Base-by-base conservation (phyloP, 2,888 invertebrate genomes). In the Drosophila neutralis region DNA sequence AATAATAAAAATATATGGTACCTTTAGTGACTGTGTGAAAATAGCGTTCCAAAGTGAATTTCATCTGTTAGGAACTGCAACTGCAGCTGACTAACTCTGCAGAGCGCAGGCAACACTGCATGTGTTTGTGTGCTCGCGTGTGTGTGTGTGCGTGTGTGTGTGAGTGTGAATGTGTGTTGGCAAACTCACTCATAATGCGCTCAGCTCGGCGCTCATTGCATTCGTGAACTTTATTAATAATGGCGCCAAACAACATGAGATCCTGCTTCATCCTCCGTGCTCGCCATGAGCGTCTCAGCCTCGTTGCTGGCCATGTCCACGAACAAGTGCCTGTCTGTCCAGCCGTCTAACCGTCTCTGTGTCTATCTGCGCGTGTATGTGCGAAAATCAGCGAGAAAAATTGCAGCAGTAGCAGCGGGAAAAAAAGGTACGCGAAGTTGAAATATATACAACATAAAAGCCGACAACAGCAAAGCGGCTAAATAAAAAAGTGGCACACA, bases 201-300 rank as follows among this genome's bases (percentile, higher is more conserved):
- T 77, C 66, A 81, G 77, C 77, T 72, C 65, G 80, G 73, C 84
- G 82, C 87, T 90, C 87, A 87, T 90, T 90, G 90, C 90, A 90
- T 90, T 90, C 90, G 89, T 83, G 91, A 90, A 90, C 90, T 90
- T 90, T 90, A 90, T 90, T 90, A 90, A 90, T 90, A 90, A 90
- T 83, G 80, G 83, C 90, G 91, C 84, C 90, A 74, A 90, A 78
- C 89, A 90, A 86, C 83, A 89, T 73, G 76, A 78, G 75, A 80
- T 59, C 49, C 76, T 56, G 56, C 67, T 51, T 21, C 45, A 64
- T 59, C 49, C 40, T 11, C 54, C 36, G 45, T 4, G 36, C 18
- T n/a, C 18, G 31, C 18, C 33, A 35, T 58, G 52, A 62, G 33
- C 62, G 58, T 57, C 73, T 53, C 58, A 45, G 73, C 11, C 57